These are phyloP conservation scores for Austrofundulus limnaeus DNA, from an alignment of 2,113 vertebrate species.

Conservation along the genomic window DNA sequence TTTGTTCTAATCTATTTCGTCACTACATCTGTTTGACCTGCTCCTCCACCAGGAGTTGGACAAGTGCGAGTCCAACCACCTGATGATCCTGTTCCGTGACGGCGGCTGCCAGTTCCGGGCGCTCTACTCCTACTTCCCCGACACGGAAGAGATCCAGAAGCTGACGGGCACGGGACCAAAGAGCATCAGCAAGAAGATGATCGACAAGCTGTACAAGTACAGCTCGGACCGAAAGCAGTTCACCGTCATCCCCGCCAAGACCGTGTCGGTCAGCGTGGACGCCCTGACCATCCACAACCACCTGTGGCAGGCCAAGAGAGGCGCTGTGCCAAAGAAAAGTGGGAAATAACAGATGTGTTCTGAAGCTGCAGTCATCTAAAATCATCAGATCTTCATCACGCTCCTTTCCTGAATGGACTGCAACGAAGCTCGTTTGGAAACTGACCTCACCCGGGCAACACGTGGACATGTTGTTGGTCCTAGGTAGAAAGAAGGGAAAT, in stretches of 20 bases:
- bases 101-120: conserved; percentile 95
- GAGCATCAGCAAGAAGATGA: conserved; percentile 94
- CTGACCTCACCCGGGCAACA: conserved; percentile 11
- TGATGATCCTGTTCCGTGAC: conserved; percentile 95
- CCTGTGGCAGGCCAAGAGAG: conserved; percentile 93
- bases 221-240: conserved; percentile 98
- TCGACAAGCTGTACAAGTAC: conserved; percentile 97
- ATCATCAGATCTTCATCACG: conserved; percentile 35
- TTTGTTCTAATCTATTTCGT: neutral
- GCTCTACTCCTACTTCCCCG: conserved; percentile 91
- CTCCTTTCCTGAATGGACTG: conserved; percentile 51
- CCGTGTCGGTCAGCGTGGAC: conserved; percentile 96
- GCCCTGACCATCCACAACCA: conserved; percentile 96
- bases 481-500: conserved; percentile 21
- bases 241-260: conserved; percentile 94
- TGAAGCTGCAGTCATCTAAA: neutral
- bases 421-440: conserved; percentile 31
- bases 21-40: neutral
- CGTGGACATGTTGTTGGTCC: conserved; percentile 5
- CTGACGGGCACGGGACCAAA: conserved; percentile 91
- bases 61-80: conserved; percentile 94
- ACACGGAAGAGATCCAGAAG: conserved; percentile 92
- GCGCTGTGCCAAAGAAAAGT: conserved; percentile 85
- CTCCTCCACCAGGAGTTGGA: conserved; percentile 85
- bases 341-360: conserved; percentile 69